Conservation (phyloP, 2,888 invertebrate species). For the Nasonovia ribisnigri region DNA sequence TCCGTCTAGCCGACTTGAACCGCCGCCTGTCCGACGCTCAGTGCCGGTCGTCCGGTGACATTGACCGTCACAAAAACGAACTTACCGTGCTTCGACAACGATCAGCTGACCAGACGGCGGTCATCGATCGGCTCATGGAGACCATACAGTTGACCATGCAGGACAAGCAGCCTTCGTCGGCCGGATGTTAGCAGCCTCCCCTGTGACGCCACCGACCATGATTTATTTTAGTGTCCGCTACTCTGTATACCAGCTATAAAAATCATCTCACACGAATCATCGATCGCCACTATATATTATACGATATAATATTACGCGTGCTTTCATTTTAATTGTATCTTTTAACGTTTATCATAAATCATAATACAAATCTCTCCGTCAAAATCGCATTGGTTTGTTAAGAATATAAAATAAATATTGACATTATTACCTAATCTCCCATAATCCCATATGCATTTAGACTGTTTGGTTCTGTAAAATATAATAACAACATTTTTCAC, state of each 20-base stretch:
- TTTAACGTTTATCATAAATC: background rate
- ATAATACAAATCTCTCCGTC: background rate
- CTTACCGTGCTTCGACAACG: background rate
- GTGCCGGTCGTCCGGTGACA: background rate
- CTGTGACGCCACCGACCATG: background rate
- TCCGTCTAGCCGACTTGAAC: background rate
- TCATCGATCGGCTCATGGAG: conserved; percentile 43
- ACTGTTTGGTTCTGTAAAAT: background rate
- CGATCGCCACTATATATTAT: background rate
- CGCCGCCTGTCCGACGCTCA: background rate
- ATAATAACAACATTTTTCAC: background rate
- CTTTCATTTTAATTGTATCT: background rate
- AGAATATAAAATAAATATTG: background rate
- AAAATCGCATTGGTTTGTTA: background rate
- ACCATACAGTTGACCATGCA: conserved; percentile 35
- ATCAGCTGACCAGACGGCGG: conserved; percentile 12
- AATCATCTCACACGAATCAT: background rate
- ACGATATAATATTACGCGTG: background rate
- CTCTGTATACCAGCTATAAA: too few species aligned
- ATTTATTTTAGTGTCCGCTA: background rate
- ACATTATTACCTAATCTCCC: too few species aligned
- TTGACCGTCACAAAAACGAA: conserved; percentile 25
- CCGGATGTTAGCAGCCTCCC: background rate
- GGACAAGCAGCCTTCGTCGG: background rate
- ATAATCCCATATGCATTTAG: too few species aligned